Evolutionary conservation across 2,888 invertebrate genomes (phyloP).

Genomic region (Chaetogeoica ovagalla): DNA sequence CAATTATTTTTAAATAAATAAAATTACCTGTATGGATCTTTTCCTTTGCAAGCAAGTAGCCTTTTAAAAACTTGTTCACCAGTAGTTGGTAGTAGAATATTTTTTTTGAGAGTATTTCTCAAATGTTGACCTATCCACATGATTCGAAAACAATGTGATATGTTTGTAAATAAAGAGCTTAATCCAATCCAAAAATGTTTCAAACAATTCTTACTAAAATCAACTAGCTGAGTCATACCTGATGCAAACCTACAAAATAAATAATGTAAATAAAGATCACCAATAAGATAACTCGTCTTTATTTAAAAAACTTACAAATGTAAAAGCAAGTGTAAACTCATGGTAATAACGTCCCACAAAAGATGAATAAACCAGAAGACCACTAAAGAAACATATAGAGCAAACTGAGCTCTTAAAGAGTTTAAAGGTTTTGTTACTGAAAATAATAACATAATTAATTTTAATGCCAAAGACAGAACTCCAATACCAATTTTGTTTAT

Average conservation of each 20-base stretch:
- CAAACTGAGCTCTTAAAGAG: constrained; percentile 63
- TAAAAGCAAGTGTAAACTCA: constrained; percentile 73
- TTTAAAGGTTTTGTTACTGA: constrained; percentile 44
- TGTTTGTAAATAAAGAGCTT: constrained; percentile 34
- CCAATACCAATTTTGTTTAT: not conserved
- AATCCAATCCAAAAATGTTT: constrained; percentile 39
- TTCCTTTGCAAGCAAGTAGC: constrained; percentile 88
- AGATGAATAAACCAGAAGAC: constrained; percentile 79
- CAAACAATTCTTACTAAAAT: constrained; percentile 33
- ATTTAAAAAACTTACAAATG: constrained; percentile 68
- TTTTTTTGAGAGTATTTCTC: constrained; percentile 63
- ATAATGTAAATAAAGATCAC: not conserved
- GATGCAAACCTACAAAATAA: constrained; percentile 37
- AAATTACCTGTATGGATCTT: constrained; percentile 83
- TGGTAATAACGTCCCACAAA: constrained; percentile 76
- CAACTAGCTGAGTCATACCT: constrained; percentile 33
- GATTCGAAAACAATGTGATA: constrained; percentile 36
- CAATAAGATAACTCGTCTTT: not conserved
- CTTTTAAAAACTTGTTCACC: constrained; percentile 95
- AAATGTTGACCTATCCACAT: constrained; percentile 41
- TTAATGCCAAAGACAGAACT: not conserved
- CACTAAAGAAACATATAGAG: constrained; percentile 64
- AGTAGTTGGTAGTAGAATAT: constrained; percentile 82
- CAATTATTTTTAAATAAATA: not conserved
- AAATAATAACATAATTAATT: constrained; percentile 13